A percentile compares a stretch with the other conserved stretches of the same genome.
Evolutionary conservation across 2,888 invertebrate species (phyloP).

Genomic region (Dinocampus coccinellae): DNA sequence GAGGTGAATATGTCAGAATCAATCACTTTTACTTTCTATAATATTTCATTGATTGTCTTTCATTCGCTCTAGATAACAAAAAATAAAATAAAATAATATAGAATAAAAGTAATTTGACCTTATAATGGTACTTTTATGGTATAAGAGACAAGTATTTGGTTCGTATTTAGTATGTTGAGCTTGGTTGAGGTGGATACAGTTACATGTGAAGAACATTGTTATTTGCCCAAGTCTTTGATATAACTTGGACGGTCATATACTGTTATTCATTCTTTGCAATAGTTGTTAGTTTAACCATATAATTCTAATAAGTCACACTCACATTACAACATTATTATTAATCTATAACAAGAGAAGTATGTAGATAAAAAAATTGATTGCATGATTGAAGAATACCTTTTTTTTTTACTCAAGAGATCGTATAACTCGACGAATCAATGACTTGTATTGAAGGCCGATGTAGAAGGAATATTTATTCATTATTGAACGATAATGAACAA

Average conservation of each 20-base stretch:
- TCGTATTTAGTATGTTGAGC: conserved; percentile 58
- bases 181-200: conserved; percentile 53
- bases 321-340: conserved; percentile 22
- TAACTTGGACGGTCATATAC: background rate
- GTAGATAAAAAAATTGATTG: background rate
- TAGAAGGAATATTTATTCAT: conserved; percentile 1
- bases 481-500: conserved; percentile 40
- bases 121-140: conserved; percentile 42
- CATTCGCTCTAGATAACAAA: background rate
- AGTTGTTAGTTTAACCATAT: conserved; percentile 34
- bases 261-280: background rate
- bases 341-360: background rate
- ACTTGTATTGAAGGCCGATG: background rate
- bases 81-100: too few species aligned
- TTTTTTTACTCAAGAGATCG: background rate
- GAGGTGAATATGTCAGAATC: conserved; percentile 59
- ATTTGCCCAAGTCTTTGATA: background rate
- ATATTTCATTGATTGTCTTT: background rate
- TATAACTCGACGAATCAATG: background rate
- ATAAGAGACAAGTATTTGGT: conserved; percentile 54
- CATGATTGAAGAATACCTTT: background rate
- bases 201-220: conserved; percentile 41
- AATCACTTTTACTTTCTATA: too few species aligned
- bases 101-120: conserved; percentile 9
- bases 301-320: background rate